Evolutionary conservation across 2,888 invertebrate species (phyloP).

Genomic region (Gonocerus acuteangulatus): DNA sequence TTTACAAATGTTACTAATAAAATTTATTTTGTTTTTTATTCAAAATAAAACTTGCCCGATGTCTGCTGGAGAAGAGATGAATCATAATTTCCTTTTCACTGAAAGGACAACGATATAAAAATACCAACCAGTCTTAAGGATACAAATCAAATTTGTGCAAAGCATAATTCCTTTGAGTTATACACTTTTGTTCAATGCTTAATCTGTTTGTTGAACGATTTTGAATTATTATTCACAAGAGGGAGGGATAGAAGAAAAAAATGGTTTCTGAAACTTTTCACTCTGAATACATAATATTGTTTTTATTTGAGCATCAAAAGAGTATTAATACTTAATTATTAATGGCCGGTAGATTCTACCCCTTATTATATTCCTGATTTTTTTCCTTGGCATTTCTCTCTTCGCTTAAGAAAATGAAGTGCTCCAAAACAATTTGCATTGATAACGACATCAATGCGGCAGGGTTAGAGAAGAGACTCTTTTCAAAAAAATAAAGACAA

Average conservation of each 20-base stretch:
- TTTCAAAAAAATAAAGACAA: slow-evolving; percentile 13
- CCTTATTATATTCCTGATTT: slow-evolving; percentile 14
- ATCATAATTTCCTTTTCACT: too few species aligned
- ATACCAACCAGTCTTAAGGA: too few species aligned
- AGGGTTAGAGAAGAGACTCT: neutral
- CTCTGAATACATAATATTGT: neutral
- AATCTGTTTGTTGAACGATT: too few species aligned
- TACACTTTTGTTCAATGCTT: slow-evolving; percentile 4
- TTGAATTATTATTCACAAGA: too few species aligned
- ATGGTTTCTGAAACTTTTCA: neutral
- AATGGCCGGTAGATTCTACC: slow-evolving; percentile 6
- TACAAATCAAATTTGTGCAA: too few species aligned
- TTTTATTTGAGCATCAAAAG: slow-evolving; percentile 7
- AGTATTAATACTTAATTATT: slow-evolving; percentile 11
- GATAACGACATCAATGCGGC: slow-evolving; percentile 17
- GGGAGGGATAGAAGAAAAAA: neutral
- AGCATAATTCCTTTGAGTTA: too few species aligned
- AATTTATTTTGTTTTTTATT: too few species aligned
- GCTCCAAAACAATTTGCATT: slow-evolving; percentile 26
- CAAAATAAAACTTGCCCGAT: too few species aligned
- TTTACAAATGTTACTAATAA: too few species aligned
- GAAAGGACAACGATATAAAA: too few species aligned
- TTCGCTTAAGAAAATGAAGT: slow-evolving; percentile 19
- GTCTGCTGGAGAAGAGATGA: too few species aligned
- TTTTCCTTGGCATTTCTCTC: neutral